Conservation (phyloP, 2,888 invertebrate genomes). For the Cataglyphis rosenhaueri region DNA sequence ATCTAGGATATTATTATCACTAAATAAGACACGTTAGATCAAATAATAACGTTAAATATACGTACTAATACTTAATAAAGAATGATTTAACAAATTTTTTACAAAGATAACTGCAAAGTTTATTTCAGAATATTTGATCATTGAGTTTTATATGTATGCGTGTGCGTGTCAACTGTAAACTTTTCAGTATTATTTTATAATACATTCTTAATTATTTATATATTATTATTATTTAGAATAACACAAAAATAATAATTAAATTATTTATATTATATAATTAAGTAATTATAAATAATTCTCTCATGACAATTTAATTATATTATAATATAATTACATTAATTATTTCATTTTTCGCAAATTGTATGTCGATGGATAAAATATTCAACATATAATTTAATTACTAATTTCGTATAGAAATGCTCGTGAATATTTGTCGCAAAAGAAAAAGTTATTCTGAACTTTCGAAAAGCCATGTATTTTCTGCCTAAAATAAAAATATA, state of each 20-base stretch:
- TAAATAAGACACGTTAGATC: not conserved
- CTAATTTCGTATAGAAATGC: not conserved
- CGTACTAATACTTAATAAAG: not conserved
- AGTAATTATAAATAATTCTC: not conserved
- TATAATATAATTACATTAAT: not conserved
- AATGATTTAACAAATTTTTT: not conserved
- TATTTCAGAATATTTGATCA: not conserved
- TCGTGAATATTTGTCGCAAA: not conserved
- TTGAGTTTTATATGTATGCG: not conserved
- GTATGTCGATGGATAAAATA: not conserved
- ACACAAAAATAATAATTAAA: not conserved
- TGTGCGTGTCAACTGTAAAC: not conserved
- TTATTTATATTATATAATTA: constrained; percentile 5
- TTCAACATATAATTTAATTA: not conserved
- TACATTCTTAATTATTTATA: not conserved
- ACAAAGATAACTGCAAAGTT: not conserved
- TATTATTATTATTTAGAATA: not conserved
- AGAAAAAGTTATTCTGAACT: not conserved
- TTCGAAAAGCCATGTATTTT: not conserved
- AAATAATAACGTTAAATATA: not conserved
- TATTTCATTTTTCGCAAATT: not conserved
- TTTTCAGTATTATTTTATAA: constrained; percentile 1
- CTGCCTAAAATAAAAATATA: not conserved
- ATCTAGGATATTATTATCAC: not conserved
- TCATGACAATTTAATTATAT: not conserved